Percentiles rank a stretch among this genome's conserved stretches.
Conservation (phyloP, 2,797 vertebrate species). For the Synanceia verrucosa region DNA sequence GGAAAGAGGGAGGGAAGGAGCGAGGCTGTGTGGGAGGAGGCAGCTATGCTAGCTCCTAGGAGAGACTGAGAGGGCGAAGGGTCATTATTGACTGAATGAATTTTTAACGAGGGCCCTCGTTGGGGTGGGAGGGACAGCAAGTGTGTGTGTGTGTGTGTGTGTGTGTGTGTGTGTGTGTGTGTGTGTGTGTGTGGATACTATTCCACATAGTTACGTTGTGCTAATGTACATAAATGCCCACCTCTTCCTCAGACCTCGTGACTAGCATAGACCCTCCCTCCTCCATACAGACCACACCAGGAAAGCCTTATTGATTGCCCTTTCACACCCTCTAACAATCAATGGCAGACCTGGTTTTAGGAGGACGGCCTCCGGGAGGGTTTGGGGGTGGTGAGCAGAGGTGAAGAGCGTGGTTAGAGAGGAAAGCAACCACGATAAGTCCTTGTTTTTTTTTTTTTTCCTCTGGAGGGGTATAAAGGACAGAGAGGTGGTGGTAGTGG, state of each 20-base stretch:
- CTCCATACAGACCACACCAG: conserved; percentile 50
- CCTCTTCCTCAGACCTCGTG: conserved; percentile 32
- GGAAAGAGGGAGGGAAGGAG: conserved; percentile 43
- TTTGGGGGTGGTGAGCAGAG: background rate
- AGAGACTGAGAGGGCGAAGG: conserved; percentile 75
- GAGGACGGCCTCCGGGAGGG: conserved; percentile 36
- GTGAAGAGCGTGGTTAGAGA: conserved; percentile 6
- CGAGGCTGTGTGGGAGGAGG: conserved; percentile 76
- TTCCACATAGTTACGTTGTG: conserved; percentile 25
- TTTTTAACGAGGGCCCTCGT: conserved; percentile 79
- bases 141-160: conserved; percentile 38
- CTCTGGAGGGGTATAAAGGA: conserved; percentile 29
- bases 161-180: conserved; percentile 57
- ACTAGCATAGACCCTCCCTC: conserved; percentile 35
- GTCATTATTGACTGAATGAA: conserved; percentile 82
- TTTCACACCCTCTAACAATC: conserved; percentile 77
- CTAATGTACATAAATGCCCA: conserved; percentile 13
- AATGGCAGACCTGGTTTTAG: conserved; percentile 64
- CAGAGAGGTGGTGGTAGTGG: background rate
- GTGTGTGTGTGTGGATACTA: conserved; percentile 54
- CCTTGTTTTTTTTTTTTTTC: conserved; percentile 25
- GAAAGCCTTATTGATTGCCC: conserved; percentile 74
- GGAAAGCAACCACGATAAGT: conserved; percentile 36
- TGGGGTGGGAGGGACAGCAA: conserved; percentile 53
- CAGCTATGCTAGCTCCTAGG: conserved; percentile 69